Conservation (phyloP, 2,888 invertebrate species). For the Andrena bicolor region DNA sequence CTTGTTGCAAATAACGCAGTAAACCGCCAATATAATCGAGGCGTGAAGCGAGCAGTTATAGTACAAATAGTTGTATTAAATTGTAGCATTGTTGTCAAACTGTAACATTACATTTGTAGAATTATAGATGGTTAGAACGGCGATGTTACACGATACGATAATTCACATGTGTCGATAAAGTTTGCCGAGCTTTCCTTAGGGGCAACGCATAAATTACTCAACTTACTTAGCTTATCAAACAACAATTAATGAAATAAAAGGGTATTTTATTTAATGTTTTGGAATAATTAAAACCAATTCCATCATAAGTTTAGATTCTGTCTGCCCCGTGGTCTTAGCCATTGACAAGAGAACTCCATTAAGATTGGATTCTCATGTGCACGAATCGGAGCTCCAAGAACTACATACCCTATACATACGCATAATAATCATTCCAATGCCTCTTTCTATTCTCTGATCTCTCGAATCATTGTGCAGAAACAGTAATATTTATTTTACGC, state of each 20-base stretch:
- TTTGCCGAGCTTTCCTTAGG: not conserved
- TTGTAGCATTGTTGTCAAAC: conserved; percentile 74
- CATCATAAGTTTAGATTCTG: conserved; percentile 54
- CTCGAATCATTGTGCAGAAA: no score
- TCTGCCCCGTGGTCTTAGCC: not conserved
- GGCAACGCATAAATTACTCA: not conserved
- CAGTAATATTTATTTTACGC: no score
- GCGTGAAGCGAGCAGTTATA: conserved; percentile 58
- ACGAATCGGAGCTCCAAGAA: not conserved
- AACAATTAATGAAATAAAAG: not conserved
- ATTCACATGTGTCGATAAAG: not conserved
- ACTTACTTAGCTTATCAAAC: not conserved
- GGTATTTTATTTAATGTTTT: conserved; percentile 5
- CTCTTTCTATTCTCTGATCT: no score
- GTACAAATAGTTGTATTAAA: conserved; percentile 66
- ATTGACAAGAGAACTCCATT: conserved; percentile 6
- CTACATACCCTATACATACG: no score
- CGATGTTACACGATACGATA: not conserved
- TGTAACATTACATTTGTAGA: conserved; percentile 65
- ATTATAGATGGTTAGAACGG: conserved; percentile 16
- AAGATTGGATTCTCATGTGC: not conserved
- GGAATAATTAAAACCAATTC: not conserved
- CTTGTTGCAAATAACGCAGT: conserved; percentile 33
- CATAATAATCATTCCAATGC: no score
- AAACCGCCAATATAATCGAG: conserved; percentile 62